Percentiles rank a stretch among this genome's conserved stretches.
These are phyloP conservation scores for Mus caroli DNA, from an alignment of 2,797 vertebrate species.

Conservation along the genomic window DNA sequence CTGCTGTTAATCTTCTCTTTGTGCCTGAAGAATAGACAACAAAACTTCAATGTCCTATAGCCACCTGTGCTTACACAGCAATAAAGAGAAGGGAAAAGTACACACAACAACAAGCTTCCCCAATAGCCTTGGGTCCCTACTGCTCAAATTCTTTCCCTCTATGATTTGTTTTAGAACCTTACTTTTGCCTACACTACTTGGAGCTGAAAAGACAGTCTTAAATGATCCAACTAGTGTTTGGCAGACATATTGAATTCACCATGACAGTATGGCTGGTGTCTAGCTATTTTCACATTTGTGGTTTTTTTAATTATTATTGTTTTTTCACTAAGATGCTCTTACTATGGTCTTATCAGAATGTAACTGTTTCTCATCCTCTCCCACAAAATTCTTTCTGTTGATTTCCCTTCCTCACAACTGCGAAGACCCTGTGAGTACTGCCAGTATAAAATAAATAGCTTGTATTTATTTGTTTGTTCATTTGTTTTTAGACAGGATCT, in stretches of 20 bases:
- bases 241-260: not conserved
- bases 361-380: not conserved
- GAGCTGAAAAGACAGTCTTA: not conserved
- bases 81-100: not conserved
- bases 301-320: not conserved
- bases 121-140: not conserved
- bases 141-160: not conserved
- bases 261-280: not conserved
- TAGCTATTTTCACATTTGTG: not conserved
- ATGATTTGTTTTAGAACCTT: not conserved
- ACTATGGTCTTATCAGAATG: not conserved
- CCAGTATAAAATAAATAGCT: not conserved
- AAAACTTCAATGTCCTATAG: not conserved
- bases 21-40: not conserved
- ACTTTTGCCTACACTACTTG: conserved; percentile 9
- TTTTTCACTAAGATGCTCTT: not conserved
- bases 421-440: not conserved
- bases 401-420: not conserved
- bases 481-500: not conserved
- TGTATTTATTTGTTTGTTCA: not conserved
- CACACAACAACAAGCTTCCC: not conserved
- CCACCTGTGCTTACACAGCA: not conserved
- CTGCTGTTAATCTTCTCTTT: not conserved
- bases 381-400: not conserved
- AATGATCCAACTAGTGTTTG: not conserved